Evolutionary conservation across 1,140 invertebrate species (phyloP), one percentile per base, ranked within the genome.

Genomic region (Littorina saxatilis): DNA sequence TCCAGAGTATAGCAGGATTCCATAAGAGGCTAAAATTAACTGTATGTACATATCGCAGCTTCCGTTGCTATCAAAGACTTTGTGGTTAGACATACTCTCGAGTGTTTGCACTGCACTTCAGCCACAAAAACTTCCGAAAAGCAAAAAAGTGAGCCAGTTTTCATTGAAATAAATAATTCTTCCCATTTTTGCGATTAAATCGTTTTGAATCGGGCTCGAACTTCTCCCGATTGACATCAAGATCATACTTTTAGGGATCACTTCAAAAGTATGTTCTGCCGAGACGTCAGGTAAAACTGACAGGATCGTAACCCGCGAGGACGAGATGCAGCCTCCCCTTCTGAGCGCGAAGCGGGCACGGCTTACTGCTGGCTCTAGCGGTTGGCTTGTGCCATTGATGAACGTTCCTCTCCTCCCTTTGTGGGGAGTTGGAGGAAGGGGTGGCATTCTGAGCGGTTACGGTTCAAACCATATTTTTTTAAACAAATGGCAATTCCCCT

Each of bases 201-300:
- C 5, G 7, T 17, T 47, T 58, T 58, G 7, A 58, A 2, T 58
- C 17, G 17, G 55, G 17, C 7, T 58, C 7, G 7, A 58, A 58
- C 1, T 5, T 58, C n/a, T 58, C 1, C 0, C 0, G 0, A n/a
- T 7, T 20, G 7, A 15, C 17, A 0, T 7, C 37, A 70, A 70
- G 68, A 70, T 70, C 68, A 70, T 70, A 70, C 68, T 70, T 70
- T 66, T 66, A 66, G 61, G 61, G 61, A 47, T 66, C 61, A 66
- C 32, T 66, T 66, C 61, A 29, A 66, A 66, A 66, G 61, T 27
- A 29, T 66, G 61, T 66, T 66, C 61, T 66, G 61, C 61, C 61
- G 61, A 66, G 61, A 66, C 61, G 61, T 66, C 61, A 66, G 61
- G 61, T 66, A 66, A 66, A 15, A 29, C 61, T 66, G 61, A 66